Evolutionary conservation across 2,113 vertebrate genomes (phyloP).

Genomic region (Pteruthius melanotis): DNA sequence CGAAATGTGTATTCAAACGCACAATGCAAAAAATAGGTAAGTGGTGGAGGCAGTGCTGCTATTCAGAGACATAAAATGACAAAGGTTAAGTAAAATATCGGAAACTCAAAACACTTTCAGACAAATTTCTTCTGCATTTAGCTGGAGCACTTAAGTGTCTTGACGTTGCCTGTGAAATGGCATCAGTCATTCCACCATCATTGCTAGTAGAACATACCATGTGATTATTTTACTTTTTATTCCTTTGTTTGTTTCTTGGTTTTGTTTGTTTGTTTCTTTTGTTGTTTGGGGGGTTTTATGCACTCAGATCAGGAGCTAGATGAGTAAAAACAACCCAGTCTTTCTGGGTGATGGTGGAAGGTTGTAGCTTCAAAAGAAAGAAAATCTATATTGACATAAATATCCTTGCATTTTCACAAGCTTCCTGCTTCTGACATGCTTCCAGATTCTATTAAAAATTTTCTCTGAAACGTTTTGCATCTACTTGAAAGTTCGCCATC

Average conservation of each 20-base stretch:
- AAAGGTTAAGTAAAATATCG: neutral
- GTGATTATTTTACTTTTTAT: neutral
- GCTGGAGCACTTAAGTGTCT: neutral
- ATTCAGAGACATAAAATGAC: neutral
- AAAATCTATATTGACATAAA: neutral
- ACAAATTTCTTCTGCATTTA: neutral
- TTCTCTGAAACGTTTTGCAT: neutral
- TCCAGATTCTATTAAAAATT: neutral
- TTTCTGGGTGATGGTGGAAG: neutral
- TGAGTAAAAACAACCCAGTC: neutral
- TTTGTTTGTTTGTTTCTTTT: neutral
- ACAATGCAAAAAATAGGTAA: neutral
- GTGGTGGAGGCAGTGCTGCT: neutral
- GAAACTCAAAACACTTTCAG: neutral
- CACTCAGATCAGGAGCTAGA: neutral
- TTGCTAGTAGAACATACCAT: neutral
- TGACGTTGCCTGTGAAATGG: neutral
- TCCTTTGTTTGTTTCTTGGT: neutral
- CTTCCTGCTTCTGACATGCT: neutral
- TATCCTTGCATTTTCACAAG: neutral
- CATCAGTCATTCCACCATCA: neutral
- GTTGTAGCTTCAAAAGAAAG: neutral
- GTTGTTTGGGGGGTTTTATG: neutral
- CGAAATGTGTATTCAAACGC: neutral
- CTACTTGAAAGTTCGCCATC: neutral